These are phyloP conservation scores for Criorhina ranunculi DNA, from an alignment of 2,888 invertebrate species.

Conservation along the genomic window DNA sequence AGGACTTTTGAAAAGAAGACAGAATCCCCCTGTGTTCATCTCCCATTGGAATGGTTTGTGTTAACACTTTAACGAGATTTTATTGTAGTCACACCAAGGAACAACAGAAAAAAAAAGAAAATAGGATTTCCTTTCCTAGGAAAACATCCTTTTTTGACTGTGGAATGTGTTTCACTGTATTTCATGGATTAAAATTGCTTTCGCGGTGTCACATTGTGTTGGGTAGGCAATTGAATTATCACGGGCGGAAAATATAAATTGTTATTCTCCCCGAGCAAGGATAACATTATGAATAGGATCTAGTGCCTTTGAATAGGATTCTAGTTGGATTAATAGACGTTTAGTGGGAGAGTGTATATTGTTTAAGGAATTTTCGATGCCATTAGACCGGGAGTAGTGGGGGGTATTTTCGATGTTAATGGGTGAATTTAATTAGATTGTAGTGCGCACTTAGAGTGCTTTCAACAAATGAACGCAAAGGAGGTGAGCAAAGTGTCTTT, in stretches of 20 bases:
- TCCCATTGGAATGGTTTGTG: slow-evolving; percentile 77
- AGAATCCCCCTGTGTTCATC: slow-evolving; percentile 2
- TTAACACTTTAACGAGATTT: slow-evolving; percentile 80
- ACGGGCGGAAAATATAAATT: slow-evolving; percentile 70
- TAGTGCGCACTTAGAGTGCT: slow-evolving; percentile 6
- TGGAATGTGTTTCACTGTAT: slow-evolving; percentile 39
- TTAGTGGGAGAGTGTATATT: slow-evolving; percentile 37
- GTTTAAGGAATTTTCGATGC: slow-evolving; percentile 47
- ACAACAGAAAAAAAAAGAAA: slow-evolving; percentile 33
- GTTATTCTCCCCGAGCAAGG: slow-evolving; percentile 56
- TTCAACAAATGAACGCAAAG: background rate
- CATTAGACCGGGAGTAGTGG: slow-evolving; percentile 34
- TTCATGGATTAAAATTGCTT: slow-evolving; percentile 72
- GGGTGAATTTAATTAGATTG: slow-evolving; percentile 63
- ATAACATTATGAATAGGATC: slow-evolving; percentile 53
- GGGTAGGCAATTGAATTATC: slow-evolving; percentile 72
- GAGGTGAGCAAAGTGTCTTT: background rate
- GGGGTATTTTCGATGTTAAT: slow-evolving; percentile 60
- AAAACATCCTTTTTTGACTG: slow-evolving; percentile 43
- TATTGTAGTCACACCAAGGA: slow-evolving; percentile 72
- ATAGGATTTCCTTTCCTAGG: slow-evolving; percentile 52
- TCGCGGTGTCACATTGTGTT: slow-evolving; percentile 69
- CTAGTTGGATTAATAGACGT: slow-evolving; percentile 56
- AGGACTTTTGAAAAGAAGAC: slow-evolving; percentile 5
- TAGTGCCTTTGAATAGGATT: slow-evolving; percentile 35